A percentile compares a stretch with the other conserved stretches of the same genome.
These are phyloP conservation scores for Antigone vipio DNA, from an alignment of 2,113 vertebrate species.

Conservation along the genomic window DNA sequence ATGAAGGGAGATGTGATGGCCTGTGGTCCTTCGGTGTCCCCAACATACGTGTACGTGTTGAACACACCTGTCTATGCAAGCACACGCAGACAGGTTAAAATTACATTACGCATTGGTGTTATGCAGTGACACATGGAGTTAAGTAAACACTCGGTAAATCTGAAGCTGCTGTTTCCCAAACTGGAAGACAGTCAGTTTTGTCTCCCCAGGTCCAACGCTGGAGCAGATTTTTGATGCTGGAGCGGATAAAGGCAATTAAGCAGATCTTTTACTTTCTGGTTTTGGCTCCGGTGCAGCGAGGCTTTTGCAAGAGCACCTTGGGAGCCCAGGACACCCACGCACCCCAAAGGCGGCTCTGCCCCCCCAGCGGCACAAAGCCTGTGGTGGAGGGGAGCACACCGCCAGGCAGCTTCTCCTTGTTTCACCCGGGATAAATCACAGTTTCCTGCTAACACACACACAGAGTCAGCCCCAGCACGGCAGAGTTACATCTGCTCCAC, in stretches of 20 bases:
- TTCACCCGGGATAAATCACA: neutral
- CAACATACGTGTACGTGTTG: fast-evolving
- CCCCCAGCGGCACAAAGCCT: neutral
- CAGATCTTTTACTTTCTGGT: neutral
- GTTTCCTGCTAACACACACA: neutral
- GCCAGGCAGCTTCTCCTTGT: neutral
- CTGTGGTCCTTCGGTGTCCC: neutral
- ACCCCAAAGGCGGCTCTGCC: neutral
- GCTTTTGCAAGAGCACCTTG: neutral
- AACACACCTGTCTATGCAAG: neutral
- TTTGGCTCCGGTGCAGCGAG: neutral
- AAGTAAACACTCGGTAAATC: neutral
- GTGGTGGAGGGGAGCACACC: fast-evolving
- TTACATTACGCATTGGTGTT: neutral
- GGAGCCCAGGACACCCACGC: neutral
- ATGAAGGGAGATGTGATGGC: neutral
- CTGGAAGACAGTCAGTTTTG: neutral
- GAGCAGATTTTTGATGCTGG: neutral
- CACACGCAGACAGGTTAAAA: neutral
- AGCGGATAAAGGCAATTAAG: neutral
- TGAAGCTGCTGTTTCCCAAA: neutral
- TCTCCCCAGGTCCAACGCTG: neutral
- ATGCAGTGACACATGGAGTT: neutral
- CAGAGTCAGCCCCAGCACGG: neutral
- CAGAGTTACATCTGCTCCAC: neutral